phyloP scores from a whole-genome alignment of 1,140 invertebrate species.

The Dendroctonus ponderosae region DNA sequence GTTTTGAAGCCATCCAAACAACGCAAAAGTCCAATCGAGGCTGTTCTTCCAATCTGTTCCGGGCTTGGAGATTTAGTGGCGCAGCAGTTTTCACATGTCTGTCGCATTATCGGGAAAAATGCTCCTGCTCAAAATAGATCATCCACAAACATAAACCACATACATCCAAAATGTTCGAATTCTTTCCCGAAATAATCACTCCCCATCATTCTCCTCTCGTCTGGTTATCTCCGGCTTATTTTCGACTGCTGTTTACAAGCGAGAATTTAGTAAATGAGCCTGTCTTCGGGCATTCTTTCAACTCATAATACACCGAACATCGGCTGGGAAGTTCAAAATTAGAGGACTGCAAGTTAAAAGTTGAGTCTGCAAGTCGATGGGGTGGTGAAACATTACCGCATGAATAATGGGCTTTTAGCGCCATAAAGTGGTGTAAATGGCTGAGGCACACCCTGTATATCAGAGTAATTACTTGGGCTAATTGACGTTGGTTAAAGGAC shows the following conservation, averaged over 20 bases:
- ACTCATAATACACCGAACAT: slow-evolving; percentile 20
- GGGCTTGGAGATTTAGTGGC: too few relatives aligned
- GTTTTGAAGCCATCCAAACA: too few relatives aligned
- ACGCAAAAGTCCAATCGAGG: too few relatives aligned
- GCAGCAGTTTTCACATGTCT: too few relatives aligned
- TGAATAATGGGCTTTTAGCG: too few relatives aligned
- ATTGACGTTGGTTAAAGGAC: too few relatives aligned
- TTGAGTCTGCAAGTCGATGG: too few relatives aligned
- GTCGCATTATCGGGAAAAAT: not conserved
- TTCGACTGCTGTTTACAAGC: slow-evolving; percentile 25
- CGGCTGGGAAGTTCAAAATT: slow-evolving; percentile 15
- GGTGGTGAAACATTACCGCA: too few relatives aligned
- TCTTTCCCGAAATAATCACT: slow-evolving; percentile 18
- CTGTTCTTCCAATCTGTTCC: too few relatives aligned
- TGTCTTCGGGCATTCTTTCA: slow-evolving; percentile 26
- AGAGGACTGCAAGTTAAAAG: not conserved
- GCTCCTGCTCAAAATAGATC: slow-evolving; percentile 8
- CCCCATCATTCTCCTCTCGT: slow-evolving; percentile 12
- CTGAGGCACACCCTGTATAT: too few relatives aligned
- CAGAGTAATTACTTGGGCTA: too few relatives aligned
- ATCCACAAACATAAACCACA: not conserved
- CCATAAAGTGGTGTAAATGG: too few relatives aligned
- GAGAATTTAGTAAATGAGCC: slow-evolving; percentile 27
- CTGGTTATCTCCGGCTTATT: slow-evolving; percentile 25
- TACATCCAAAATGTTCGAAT: slow-evolving; percentile 5